A percentile compares a stretch with the other conserved stretches of the same genome.
phyloP scores from a whole-genome alignment of 2,888 invertebrate species.

The Philaethria dido region DNA sequence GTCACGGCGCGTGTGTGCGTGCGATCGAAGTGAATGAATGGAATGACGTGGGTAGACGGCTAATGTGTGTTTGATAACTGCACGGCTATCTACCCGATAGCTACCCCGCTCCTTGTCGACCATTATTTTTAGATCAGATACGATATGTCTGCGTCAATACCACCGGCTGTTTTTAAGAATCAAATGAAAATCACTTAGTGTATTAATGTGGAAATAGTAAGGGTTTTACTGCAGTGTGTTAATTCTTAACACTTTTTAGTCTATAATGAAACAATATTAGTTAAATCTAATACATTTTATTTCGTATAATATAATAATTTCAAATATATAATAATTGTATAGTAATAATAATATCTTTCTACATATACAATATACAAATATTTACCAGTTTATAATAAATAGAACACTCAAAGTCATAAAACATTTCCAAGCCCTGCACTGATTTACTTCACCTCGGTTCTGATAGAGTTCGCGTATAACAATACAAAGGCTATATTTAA shows the following conservation, averaged over 20 bases:
- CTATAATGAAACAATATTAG: background rate
- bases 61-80: conserved; percentile 74
- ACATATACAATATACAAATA: no score
- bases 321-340: no score
- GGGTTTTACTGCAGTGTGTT: background rate
- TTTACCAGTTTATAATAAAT: background rate
- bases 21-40: conserved; percentile 80
- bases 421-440: background rate
- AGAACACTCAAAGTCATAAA: background rate
- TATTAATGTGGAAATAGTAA: conserved; percentile 3
- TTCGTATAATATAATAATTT: background rate
- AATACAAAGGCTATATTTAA: conserved; percentile 17
- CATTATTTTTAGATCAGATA: conserved; percentile 74
- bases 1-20: conserved; percentile 63
- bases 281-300: no score
- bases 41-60: conserved; percentile 70
- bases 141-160: conserved; percentile 36
- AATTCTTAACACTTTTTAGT: background rate
- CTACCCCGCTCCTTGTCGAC: conserved; percentile 55
- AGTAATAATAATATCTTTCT: no score
- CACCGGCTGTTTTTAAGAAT: conserved; percentile 23
- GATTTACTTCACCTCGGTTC: conserved; percentile 11
- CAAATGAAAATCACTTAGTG: conserved; percentile 11
- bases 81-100: conserved; percentile 52
- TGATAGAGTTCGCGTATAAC: background rate